These are phyloP conservation scores for Electrophaes corylata DNA, from an alignment of 2,888 invertebrate species.

Conservation along the genomic window DNA sequence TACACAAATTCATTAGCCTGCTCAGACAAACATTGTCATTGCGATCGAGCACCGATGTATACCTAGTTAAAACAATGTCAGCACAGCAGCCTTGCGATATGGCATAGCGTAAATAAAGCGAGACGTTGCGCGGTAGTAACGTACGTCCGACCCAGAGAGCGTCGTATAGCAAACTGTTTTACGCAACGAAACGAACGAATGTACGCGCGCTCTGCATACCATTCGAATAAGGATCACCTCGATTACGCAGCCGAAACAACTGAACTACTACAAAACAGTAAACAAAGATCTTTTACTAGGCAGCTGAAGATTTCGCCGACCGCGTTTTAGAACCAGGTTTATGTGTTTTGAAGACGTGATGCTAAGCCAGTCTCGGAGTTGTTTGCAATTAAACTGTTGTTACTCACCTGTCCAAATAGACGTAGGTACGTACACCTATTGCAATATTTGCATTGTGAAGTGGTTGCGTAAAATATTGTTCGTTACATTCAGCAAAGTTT, in stretches of 20 bases:
- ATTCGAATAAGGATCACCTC: slow-evolving; percentile 77
- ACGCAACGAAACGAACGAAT: slow-evolving; percentile 62
- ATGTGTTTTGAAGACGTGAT: slow-evolving; percentile 46
- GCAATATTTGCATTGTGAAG: slow-evolving; percentile 19
- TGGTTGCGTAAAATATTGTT: slow-evolving; percentile 25
- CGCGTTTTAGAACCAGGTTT: slow-evolving; percentile 47
- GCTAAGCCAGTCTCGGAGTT: slow-evolving; percentile 31
- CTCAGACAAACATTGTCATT: slow-evolving; percentile 62
- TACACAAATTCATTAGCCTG: slow-evolving; percentile 55
- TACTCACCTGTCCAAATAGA: slow-evolving; percentile 61
- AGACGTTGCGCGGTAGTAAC: slow-evolving; percentile 48
- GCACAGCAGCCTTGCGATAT: slow-evolving; percentile 58
- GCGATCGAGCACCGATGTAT: slow-evolving; percentile 54
- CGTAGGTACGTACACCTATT: slow-evolving; percentile 40
- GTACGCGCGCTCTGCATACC: slow-evolving; percentile 70
- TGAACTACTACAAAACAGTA: slow-evolving; percentile 65
- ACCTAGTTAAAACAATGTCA: slow-evolving; percentile 62
- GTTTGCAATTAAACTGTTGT: slow-evolving; percentile 30
- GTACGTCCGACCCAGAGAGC: slow-evolving; percentile 60
- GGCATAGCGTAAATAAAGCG: slow-evolving; percentile 62
- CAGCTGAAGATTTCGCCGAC: slow-evolving; percentile 54
- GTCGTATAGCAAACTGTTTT: slow-evolving; percentile 64
- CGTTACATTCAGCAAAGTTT: slow-evolving; percentile 2
- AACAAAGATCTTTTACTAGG: slow-evolving; percentile 58
- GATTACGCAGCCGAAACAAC: slow-evolving; percentile 70